phyloP scores from a whole-genome alignment of 2,113 vertebrate genomes.

The Phylloscopus whistleri region DNA sequence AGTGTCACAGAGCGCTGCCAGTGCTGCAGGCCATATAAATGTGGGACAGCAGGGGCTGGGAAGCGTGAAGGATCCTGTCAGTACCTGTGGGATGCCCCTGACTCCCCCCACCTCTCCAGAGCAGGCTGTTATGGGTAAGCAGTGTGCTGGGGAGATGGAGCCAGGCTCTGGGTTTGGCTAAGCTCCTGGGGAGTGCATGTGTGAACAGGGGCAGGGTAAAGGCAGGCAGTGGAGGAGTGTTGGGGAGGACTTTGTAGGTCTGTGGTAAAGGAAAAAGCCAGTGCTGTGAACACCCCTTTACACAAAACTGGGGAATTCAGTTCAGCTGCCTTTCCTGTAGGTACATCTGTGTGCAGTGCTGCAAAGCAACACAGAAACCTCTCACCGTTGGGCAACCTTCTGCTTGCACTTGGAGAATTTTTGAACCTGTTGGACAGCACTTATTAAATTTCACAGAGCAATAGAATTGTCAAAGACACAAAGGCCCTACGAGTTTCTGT shows the following conservation, averaged over 20 bases:
- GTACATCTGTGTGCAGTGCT: neutral
- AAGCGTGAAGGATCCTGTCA: constrained; percentile 82
- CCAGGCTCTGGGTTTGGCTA: neutral
- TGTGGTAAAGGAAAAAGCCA: neutral
- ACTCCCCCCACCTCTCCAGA: constrained; percentile 95
- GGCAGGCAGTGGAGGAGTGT: neutral
- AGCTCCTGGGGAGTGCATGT: neutral
- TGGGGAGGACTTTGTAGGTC: neutral
- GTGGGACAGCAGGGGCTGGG: constrained; percentile 76
- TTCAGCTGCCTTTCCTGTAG: neutral
- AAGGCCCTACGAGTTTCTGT: neutral
- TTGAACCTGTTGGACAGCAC: neutral
- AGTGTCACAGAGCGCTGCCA: constrained; percentile 78
- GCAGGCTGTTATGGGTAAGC: constrained; percentile 85
- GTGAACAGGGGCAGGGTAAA: neutral
- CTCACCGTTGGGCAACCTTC: neutral
- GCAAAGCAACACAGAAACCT: neutral
- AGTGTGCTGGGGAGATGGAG: neutral
- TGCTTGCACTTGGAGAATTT: neutral
- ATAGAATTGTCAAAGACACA: neutral
- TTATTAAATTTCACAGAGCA: neutral
- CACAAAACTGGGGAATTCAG: neutral
- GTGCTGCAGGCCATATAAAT: constrained; percentile 70
- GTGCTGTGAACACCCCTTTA: neutral
- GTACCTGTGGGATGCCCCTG: constrained; percentile 90